Percentiles rank a stretch among this genome's conserved stretches.
Conservation (phyloP, 2,113 vertebrate genomes). For the Sus scrofa region DNA sequence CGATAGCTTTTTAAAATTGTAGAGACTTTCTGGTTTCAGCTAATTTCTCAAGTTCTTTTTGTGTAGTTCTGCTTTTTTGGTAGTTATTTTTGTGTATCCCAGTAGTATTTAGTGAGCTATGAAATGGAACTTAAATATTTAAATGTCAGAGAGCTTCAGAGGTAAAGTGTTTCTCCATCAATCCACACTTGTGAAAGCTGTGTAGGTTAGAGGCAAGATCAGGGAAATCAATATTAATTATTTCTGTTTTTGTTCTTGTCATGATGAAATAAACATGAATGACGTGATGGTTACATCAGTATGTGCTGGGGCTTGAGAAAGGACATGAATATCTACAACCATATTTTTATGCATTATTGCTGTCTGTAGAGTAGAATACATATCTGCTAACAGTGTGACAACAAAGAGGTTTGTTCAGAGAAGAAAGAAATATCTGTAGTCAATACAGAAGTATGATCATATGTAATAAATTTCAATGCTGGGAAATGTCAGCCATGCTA, state of each 20-base stretch:
- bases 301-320: constrained; percentile 61
- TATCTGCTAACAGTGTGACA: constrained; percentile 63
- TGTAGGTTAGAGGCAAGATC: constrained; percentile 50
- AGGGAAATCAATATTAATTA: constrained; percentile 75
- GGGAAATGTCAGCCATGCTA: not conserved
- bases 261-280: constrained; percentile 68
- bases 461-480: not conserved
- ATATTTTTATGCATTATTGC: constrained; percentile 71
- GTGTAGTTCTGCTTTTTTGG: constrained; percentile 43
- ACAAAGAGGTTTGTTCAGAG: constrained; percentile 23
- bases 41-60: constrained; percentile 37
- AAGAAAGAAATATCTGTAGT: not conserved
- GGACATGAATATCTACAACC: constrained; percentile 67
- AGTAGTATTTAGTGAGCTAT: constrained; percentile 53
- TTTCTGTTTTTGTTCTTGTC: constrained; percentile 67
- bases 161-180: constrained; percentile 66
- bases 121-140: constrained; percentile 72
- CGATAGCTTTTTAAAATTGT: not conserved
- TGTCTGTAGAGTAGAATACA: constrained; percentile 63
- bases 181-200: not conserved
- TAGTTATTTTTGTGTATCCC: not conserved
- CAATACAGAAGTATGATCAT: not conserved
- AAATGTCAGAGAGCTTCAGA: constrained; percentile 66
- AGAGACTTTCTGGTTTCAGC: not conserved
- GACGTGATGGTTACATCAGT: constrained; percentile 49